Evolutionary conservation across 2,888 invertebrate species (phyloP).

Genomic region (Drosophila trichaetosa): DNA sequence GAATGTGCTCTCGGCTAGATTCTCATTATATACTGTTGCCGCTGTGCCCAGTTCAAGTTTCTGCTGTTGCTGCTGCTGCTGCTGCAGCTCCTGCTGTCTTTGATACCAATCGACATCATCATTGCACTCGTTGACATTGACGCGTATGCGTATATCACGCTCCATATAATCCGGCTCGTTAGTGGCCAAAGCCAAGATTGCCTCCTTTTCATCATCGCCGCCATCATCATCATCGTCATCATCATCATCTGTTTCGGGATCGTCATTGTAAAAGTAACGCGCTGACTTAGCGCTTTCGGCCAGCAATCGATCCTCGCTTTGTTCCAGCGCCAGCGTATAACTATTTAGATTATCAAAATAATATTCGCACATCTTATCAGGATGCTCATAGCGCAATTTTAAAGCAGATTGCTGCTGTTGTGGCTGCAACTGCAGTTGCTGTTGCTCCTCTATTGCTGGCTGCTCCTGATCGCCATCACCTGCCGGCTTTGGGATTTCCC

Average conservation of each 20-base stretch:
- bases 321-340: slow-evolving; percentile 61
- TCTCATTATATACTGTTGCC: slow-evolving; percentile 70
- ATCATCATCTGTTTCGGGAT: slow-evolving; percentile 32
- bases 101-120: slow-evolving; percentile 72
- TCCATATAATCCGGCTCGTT: slow-evolving; percentile 63
- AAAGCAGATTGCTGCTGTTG: slow-evolving; percentile 27
- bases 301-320: slow-evolving; percentile 70
- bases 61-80: slow-evolving; percentile 42
- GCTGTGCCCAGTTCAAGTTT: slow-evolving; percentile 31
- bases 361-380: slow-evolving; percentile 82
- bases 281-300: slow-evolving; percentile 72
- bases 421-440: neutral
- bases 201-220: slow-evolving; percentile 2
- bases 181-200: slow-evolving; percentile 8
- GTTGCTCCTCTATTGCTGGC: slow-evolving; percentile 6
- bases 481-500: neutral
- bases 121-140: slow-evolving; percentile 75
- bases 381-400: slow-evolving; percentile 82
- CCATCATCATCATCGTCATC: slow-evolving; percentile 26
- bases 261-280: slow-evolving; percentile 56
- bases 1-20: slow-evolving; percentile 81
- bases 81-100: slow-evolving; percentile 39
- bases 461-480: neutral
- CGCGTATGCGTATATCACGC: slow-evolving; percentile 75
- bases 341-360: slow-evolving; percentile 78